Evolutionary conservation across 2,888 invertebrate species (phyloP), one percentile per base, ranked within the genome.

Genomic region (Cryptocephalus moraei): DNA sequence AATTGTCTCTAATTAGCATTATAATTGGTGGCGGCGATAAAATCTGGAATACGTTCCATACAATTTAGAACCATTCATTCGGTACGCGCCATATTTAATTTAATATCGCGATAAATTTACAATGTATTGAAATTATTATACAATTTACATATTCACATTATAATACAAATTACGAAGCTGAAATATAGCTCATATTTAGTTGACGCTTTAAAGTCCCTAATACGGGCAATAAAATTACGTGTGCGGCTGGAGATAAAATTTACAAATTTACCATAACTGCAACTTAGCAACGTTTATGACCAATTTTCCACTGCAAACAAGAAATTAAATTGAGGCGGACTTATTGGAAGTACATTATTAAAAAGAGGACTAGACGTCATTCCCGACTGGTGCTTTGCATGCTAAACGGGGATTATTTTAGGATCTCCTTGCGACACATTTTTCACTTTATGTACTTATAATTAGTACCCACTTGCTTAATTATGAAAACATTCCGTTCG

Each of bases 61-160:
- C 36, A 12, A 36, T 36, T 36, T 36, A 36, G 36, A 4, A 12
- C 11, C 4, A 36, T 36, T 36, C 36, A 36, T 36, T 36, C 12
- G 6, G 36, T 14, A 39, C 51, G 39, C 55, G 55, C 56, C 57
- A 58, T 59, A 60, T 61, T 60, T 59, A 61, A 60, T 61, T 62
- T 62, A 59, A 61, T 62, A 59, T 51, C 55, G 55, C 56, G 52
- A 59, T 62, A 62, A 62, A 63, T 62, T 60, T 54, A 58, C 59
- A 60, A 62, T 59, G 60, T 62, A 61, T 57, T 56, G 57, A 56
- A 59, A 63, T 62, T 59, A 62, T 61, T 61, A 60, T 55, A 59
- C 60, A 62, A 61, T 59, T 62, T 60, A 60, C 62, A 57, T 62
- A 61, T 56, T 56, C 61, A 61, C 60, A 63, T 62, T 61, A 62